Percentiles rank a stretch among this genome's conserved stretches.
Evolutionary conservation across 2,797 vertebrate species (phyloP).

Genomic region (Oreonectes daqikongensis): DNA sequence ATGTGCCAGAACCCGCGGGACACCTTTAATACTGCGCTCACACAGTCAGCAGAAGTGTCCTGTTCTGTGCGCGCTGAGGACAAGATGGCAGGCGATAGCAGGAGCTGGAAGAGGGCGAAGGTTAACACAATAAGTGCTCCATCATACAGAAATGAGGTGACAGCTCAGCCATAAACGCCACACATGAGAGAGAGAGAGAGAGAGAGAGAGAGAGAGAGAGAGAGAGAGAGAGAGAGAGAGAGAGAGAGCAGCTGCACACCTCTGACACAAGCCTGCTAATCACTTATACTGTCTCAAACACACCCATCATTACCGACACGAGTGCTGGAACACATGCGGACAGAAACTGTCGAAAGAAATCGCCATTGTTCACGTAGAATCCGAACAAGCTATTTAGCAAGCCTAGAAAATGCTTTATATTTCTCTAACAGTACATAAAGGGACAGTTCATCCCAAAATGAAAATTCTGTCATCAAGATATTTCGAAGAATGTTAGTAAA

Average conservation of each 20-base stretch:
- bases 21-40: not conserved
- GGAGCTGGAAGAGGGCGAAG: constrained; percentile 33
- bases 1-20: not conserved
- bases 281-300: not conserved
- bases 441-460: too few species aligned
- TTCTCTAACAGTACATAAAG: too few species aligned
- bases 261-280: not conserved
- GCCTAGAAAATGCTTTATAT: too few species aligned
- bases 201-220: constrained; percentile 18
- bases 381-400: too few species aligned
- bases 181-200: constrained; percentile 18
- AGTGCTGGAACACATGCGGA: not conserved
- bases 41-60: constrained; percentile 6
- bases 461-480: too few species aligned
- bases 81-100: constrained; percentile 49
- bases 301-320: not conserved
- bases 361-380: too few species aligned
- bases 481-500: too few species aligned
- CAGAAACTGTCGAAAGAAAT: not conserved
- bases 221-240: constrained; percentile 7
- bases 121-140: constrained; percentile 55
- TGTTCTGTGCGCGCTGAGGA: constrained; percentile 13
- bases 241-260: constrained; percentile 4
- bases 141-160: constrained; percentile 65
- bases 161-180: constrained; percentile 49